Conservation (phyloP, 2,888 invertebrate species). For the Nymphalis urticae region DNA sequence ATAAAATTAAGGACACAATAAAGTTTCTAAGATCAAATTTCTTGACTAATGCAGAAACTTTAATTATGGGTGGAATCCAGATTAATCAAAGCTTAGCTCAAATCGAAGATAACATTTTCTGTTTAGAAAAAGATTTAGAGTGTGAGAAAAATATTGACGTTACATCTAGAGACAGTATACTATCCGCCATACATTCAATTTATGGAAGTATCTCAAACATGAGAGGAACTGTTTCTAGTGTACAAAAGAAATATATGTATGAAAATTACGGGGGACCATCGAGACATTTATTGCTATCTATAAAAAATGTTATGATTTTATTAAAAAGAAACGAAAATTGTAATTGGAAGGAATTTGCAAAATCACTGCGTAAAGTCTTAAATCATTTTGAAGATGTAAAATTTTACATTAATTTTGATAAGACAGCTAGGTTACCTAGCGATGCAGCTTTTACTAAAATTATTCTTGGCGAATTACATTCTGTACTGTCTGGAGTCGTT, state of each 20-base stretch:
- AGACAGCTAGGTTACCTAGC: conserved; percentile 72
- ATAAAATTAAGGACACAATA: conserved; percentile 54
- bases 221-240: conserved; percentile 74
- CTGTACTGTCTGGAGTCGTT: conserved; percentile 49
- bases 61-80: conserved; percentile 72
- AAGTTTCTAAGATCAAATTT: conserved; percentile 57
- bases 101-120: conserved; percentile 71
- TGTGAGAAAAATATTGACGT: conserved; percentile 46
- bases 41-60: conserved; percentile 52
- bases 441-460: conserved; percentile 71
- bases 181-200: conserved; percentile 74
- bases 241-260: conserved; percentile 71
- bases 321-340: conserved; percentile 41
- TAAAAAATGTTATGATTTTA: conserved; percentile 57
- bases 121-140: conserved; percentile 63
- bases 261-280: conserved; percentile 73
- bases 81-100: conserved; percentile 64
- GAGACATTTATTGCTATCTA: conserved; percentile 57
- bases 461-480: conserved; percentile 61
- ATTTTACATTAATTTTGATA: conserved; percentile 74
- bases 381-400: conserved; percentile 77
- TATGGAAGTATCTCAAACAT: conserved; percentile 79
- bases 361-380: conserved; percentile 61
- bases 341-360: conserved; percentile 57
- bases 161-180: conserved; percentile 60